Base-by-base conservation (phyloP, 2,888 invertebrate species). In the Amphipyra tragopoginis region DNA sequence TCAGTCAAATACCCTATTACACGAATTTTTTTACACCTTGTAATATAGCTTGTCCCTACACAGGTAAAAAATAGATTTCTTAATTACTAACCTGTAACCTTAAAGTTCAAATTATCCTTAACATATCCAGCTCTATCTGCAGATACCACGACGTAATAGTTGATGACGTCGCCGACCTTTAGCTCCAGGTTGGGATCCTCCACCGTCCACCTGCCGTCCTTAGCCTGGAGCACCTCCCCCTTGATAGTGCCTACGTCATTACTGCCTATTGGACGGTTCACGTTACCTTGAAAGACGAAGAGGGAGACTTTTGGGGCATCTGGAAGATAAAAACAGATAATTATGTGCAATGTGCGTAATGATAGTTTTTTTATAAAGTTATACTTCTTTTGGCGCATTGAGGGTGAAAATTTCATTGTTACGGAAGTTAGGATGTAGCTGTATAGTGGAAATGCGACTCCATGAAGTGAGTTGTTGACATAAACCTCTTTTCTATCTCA, bases 251-350 rank as follows among this genome's bases (percentile, higher is more conserved):
- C 97, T 0, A 92, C 89, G 53, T 95, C 94, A 7, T 88, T 90
- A 1, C 85, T 76, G 0, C 71, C 83, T 61, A 97, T 95, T 0
- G 83, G 80, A 29, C 93, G 90, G 83, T 97, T 97, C 13, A 96
- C 79, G 69, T 96, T 96, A 0, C 96, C 96, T 87, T 97, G 96
- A 83, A 97, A 97, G 0, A 93, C 96, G 78, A 97, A 96, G 6
- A 96, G 81, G 50, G 89, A 88, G 0, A 96, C 77, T 1, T 95
- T 95, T 2, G 91, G 81, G 26, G 88, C 88, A 84, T 96, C 97
- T 92, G 86, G 2, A 85, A 49, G 1, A 34, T 8, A 3, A 8
- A 36, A 34, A 14, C 4, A 43, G 15, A 21, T 43, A 43, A 15
- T 9, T n/a, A n/a, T n/a, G n/a, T n/a, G n/a, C n/a, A n/a, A n/a